phyloP scores from a whole-genome alignment of 2,797 vertebrate genomes.

The Sarcophilus harrisii region DNA sequence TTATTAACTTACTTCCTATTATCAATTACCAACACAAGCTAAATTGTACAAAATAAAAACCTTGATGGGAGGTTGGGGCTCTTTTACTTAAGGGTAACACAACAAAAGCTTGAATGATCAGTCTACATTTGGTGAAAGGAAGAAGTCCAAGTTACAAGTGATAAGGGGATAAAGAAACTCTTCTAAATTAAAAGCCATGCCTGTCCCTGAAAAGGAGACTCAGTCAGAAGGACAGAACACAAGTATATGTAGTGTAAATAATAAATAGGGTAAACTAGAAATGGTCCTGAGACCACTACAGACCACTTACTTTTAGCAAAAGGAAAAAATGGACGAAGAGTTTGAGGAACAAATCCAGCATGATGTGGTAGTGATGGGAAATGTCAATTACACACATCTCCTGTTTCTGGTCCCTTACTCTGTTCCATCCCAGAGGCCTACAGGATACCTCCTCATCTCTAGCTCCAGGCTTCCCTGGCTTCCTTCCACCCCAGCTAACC shows the following conservation, averaged over 20 bases:
- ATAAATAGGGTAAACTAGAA: not conserved
- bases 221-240: not conserved
- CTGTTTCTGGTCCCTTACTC: not conserved
- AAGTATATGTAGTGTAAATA: not conserved
- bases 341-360: not conserved
- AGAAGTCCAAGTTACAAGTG: not conserved
- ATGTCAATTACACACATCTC: not conserved
- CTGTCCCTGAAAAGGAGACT: not conserved
- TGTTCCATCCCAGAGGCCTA: not conserved
- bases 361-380: not conserved
- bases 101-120: not conserved
- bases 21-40: not conserved
- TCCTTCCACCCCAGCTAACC: not conserved
- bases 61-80: not conserved
- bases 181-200: not conserved
- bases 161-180: not conserved
- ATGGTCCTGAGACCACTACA: not conserved
- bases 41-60: not conserved
- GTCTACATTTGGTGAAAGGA: not conserved
- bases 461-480: not conserved
- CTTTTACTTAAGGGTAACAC: not conserved
- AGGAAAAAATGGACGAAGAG: not conserved
- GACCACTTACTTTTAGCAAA: not conserved
- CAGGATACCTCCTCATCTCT: not conserved
- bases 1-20: not conserved